Evolutionary conservation across 2,113 vertebrate species (phyloP).

Genomic region (Cnemophilus loriae): DNA sequence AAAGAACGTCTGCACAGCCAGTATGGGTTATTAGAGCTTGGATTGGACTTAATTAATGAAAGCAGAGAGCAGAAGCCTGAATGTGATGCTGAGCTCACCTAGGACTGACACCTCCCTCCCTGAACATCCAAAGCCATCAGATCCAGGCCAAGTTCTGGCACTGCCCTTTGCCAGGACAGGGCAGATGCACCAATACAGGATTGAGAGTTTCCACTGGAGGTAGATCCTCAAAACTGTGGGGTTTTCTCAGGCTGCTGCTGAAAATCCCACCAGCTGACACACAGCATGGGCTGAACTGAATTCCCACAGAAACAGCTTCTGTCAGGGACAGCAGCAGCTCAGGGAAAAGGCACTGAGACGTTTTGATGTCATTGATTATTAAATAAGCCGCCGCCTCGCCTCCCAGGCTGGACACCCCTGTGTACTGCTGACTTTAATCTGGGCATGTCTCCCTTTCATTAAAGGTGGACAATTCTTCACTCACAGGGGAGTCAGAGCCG

Average conservation of each 20-base stretch:
- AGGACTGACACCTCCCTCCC: not conserved
- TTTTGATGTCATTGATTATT: not conserved
- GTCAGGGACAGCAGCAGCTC: not conserved
- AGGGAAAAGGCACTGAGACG: not conserved
- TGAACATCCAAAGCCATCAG: not conserved
- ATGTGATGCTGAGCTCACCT: not conserved
- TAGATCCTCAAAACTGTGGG: not conserved
- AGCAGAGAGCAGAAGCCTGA: not conserved
- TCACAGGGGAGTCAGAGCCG: slow-evolving; percentile 80
- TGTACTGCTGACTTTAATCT: not conserved
- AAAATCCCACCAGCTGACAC: not conserved
- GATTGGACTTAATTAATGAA: not conserved
- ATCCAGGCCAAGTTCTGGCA: not conserved
- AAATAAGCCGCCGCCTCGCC: not conserved
- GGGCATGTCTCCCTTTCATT: not conserved
- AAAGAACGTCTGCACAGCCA: not conserved
- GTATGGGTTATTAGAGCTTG: not conserved
- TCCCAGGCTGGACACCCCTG: not conserved
- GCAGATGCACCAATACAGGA: not conserved
- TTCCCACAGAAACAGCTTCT: not conserved
- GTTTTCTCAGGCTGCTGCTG: not conserved
- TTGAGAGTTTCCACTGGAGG: not conserved
- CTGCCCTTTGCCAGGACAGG: not conserved
- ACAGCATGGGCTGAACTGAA: not conserved
- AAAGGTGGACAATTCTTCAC: slow-evolving; percentile 82